Conservation (phyloP, 1,140 invertebrate genomes). For the Penaeus chinensis region DNA sequence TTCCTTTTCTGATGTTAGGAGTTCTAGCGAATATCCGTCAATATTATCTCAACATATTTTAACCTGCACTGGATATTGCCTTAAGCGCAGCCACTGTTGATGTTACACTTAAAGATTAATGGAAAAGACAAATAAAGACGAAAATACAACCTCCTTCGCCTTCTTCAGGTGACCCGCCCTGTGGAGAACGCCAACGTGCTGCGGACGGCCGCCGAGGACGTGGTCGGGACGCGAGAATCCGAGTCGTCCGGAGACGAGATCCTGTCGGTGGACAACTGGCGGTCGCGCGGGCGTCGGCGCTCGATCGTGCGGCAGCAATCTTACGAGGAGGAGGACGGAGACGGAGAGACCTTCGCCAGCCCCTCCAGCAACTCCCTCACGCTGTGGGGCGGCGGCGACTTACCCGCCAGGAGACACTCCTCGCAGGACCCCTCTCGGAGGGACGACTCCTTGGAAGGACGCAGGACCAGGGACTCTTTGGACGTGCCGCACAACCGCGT, state of each 20-base stretch:
- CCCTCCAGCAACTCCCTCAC: constrained; percentile 41
- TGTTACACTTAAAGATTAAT: too few species aligned
- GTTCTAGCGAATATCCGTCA: too few species aligned
- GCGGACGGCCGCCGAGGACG: constrained; percentile 33
- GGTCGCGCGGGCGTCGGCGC: constrained; percentile 42
- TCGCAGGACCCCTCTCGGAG: constrained; percentile 56
- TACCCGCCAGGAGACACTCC: constrained; percentile 58
- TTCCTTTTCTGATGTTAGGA: too few species aligned
- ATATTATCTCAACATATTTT: too few species aligned
- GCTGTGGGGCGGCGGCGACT: constrained; percentile 51
- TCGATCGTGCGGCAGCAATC: constrained; percentile 64
- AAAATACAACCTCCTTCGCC: neutral
- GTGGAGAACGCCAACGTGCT: constrained; percentile 27
- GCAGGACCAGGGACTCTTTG: constrained; percentile 50
- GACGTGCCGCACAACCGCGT: constrained; percentile 57
- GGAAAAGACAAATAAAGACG: too few species aligned
- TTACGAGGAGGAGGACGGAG: constrained; percentile 55
- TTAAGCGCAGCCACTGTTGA: too few species aligned
- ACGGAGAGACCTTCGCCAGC: constrained; percentile 48
- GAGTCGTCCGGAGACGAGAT: constrained; percentile 61
- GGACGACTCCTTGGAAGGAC: constrained; percentile 51
- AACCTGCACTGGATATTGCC: too few species aligned
- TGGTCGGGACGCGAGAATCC: constrained; percentile 21
- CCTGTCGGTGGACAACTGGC: constrained; percentile 30
- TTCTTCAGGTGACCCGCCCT: constrained; percentile 14